Conservation (phyloP, 2,797 vertebrate genomes). For the Cyprinella venusta region DNA sequence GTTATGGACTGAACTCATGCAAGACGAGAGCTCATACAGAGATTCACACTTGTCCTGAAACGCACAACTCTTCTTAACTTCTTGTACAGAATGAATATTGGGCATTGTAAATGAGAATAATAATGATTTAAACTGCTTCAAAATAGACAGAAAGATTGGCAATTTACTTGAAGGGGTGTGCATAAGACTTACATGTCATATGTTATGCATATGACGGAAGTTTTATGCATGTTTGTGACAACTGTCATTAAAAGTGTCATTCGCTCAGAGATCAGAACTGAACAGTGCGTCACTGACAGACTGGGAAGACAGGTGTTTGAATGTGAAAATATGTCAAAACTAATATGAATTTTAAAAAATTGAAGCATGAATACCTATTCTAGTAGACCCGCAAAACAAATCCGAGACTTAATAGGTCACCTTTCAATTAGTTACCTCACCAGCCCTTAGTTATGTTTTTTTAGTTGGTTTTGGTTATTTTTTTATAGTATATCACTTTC, state of each 20-base stretch:
- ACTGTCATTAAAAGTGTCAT: no score
- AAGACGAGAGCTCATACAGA: constrained; percentile 36
- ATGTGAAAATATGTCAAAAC: not conserved
- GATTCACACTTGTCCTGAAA: constrained; percentile 2
- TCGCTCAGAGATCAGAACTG: not conserved
- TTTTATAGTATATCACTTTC: not conserved
- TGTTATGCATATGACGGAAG: no score
- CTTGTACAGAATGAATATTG: constrained; percentile 12
- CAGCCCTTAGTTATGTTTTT: not conserved
- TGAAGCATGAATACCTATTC: not conserved
- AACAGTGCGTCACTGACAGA: no score
- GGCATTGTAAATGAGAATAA: not conserved
- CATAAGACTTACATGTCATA: no score
- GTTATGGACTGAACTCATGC: constrained; percentile 66
- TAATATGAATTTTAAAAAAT: not conserved
- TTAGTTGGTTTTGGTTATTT: not conserved
- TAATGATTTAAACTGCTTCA: not conserved
- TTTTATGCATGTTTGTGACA: no score
- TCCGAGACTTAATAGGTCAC: not conserved
- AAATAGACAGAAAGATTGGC: not conserved
- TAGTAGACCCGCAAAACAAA: not conserved
- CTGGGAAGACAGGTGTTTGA: no score
- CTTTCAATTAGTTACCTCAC: no score
- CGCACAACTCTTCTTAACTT: constrained; percentile 22
- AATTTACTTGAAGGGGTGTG: no score